Evolutionary conservation across 2,113 vertebrate genomes (phyloP), one percentile per base, ranked within the genome.

Genomic region (Cichladusa arquata): DNA sequence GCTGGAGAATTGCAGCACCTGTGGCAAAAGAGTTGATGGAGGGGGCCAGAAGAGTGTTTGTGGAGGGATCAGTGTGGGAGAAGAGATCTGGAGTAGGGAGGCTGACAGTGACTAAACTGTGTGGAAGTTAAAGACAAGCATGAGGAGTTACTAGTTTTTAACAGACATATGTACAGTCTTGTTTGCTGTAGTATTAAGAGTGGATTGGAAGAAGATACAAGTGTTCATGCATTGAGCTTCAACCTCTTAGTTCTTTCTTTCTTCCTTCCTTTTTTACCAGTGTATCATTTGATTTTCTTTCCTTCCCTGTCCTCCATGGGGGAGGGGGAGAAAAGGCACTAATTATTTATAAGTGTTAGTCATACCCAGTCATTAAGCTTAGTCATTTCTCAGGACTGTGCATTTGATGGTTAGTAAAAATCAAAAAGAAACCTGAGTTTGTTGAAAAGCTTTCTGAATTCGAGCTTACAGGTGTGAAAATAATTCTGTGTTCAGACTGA

Each of bases 291-390:
- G 70, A 42, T 66, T 96, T 92, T 88, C 74, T 94, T 90, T 66
- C 58, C 38, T 96, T 91, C 42, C 25, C 25, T 83, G 34, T 80
- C 34, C 58, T 86, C 47, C 25, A 6, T 84, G 90, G 85, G 74
- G 91, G 80, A 86, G 62, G 83, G 80, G 73, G 70, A 60, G 25
- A 81, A 78, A 88, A 94, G 76, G 56, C 86, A 88, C 91, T 97
- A 97, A 97, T 96, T 97, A 96, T 92, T 97, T 96, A 36, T 94
- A 95, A 93, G 88, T 88, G 72, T 97, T 97, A 97, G 95, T 97
- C 96, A 97, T 95, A 92, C 86, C 80, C 84, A 90, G 82, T 94
- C 80, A 95, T 96, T 97, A 95, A 92, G 72, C 96, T 94, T 96
- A 95, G 84, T 97, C 73, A 81, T 94, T 95, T 92, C 86, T 86